Evolutionary conservation across 2,113 vertebrate genomes (phyloP).

Genomic region (Lepisosteus osseus): DNA sequence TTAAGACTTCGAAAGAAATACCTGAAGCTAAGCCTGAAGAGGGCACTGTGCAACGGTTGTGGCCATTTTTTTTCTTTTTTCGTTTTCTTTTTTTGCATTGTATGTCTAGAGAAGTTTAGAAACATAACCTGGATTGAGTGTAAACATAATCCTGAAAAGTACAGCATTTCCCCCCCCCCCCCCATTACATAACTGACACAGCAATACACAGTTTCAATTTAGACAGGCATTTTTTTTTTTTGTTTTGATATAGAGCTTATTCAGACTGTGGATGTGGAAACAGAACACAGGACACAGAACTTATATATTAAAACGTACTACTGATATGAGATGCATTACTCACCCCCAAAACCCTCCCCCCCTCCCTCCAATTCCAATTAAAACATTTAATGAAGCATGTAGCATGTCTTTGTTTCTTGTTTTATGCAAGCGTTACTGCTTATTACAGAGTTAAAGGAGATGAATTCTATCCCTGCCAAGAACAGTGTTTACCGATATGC

Average conservation of each 20-base stretch:
- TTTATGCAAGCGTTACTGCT: constrained; percentile 66
- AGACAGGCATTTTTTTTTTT: constrained; percentile 76
- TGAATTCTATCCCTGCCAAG: constrained; percentile 69
- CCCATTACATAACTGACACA: constrained; percentile 75
- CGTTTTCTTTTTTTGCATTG: constrained; percentile 65
- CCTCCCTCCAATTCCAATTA: constrained; percentile 59
- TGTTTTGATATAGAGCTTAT: constrained; percentile 82
- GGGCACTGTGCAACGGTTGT: constrained; percentile 77
- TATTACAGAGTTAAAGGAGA: constrained; percentile 54
- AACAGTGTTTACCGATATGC: constrained; percentile 63
- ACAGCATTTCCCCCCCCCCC: constrained; percentile 62
- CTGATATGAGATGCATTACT: constrained; percentile 81
- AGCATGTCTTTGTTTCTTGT: constrained; percentile 26
- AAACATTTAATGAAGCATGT: constrained; percentile 55
- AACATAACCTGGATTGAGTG: constrained; percentile 78
- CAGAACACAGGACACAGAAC: constrained; percentile 82
- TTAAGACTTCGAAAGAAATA: constrained; percentile 86
- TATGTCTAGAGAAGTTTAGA: constrained; percentile 71
- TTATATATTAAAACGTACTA: constrained; percentile 77
- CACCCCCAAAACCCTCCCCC: constrained; percentile 12
- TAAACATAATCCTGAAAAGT: constrained; percentile 85
- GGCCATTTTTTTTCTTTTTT: constrained; percentile 55
- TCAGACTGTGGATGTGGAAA: constrained; percentile 87
- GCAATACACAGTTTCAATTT: constrained; percentile 78
- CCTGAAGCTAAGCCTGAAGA: constrained; percentile 83